Evolutionary conservation across 1,140 invertebrate species (phyloP).

Genomic region (Drosophila pseudoananassae): DNA sequence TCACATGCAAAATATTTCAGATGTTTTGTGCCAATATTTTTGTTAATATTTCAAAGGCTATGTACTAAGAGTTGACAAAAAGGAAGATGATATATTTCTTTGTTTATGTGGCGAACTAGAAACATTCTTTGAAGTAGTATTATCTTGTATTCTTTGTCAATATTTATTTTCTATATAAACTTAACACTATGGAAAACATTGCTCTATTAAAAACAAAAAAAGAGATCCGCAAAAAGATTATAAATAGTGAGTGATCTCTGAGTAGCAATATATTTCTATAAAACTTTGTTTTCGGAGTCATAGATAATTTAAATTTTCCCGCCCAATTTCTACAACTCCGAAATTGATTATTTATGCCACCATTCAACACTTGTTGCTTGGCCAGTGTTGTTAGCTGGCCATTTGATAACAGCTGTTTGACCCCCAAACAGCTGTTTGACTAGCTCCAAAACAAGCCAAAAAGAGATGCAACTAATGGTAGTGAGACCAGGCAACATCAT

Average conservation of each 20-base stretch:
- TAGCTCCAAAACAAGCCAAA: neutral
- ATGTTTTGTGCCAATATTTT: slow-evolving; percentile 4
- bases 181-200: no score
- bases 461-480: neutral
- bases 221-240: neutral
- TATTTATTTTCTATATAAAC: no score
- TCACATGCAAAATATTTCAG: slow-evolving; percentile 40
- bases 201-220: no score
- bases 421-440: slow-evolving; percentile 24
- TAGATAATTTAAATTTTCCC: slow-evolving; percentile 7
- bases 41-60: slow-evolving; percentile 8
- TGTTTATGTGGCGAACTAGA: no score
- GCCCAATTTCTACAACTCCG: neutral
- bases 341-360: neutral
- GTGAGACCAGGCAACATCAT: neutral
- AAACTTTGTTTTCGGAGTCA: no score
- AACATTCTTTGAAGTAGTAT: no score
- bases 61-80: neutral
- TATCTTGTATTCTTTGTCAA: no score
- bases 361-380: slow-evolving; percentile 34
- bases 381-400: slow-evolving; percentile 16
- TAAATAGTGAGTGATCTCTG: neutral
- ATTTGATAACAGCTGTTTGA: neutral
- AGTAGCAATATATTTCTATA: no score
- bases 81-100: neutral